Percentiles rank a stretch among this genome's conserved stretches.
Conservation (phyloP, 2,113 vertebrate species). For the Atlantisia rogersi region DNA sequence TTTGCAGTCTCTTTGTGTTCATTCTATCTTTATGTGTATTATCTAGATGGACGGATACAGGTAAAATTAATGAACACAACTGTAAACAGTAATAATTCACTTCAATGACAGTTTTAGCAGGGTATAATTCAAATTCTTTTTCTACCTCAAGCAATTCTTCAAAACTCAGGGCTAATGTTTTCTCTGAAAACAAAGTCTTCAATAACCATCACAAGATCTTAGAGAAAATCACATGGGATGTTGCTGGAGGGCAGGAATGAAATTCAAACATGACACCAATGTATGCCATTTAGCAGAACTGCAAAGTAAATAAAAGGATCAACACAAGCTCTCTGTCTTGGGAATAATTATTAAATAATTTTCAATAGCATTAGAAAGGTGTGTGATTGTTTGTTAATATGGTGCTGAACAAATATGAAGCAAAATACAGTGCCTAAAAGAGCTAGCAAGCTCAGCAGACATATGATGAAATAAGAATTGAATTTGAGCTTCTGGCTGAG, state of each 20-base stretch:
- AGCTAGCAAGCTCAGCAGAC: not conserved
- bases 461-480: not conserved
- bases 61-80: conserved; percentile 38
- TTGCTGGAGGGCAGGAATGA: conserved; percentile 27
- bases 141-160: conserved; percentile 25
- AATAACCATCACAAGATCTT: conserved; percentile 48
- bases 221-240: conserved; percentile 44
- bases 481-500: not conserved
- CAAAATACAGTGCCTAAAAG: not conserved
- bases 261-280: conserved; percentile 41
- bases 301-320: conserved; percentile 24
- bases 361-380: not conserved
- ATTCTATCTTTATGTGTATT: not conserved
- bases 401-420: not conserved
- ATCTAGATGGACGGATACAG: not conserved
- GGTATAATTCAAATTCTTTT: conserved; percentile 51
- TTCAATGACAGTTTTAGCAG: conserved; percentile 47
- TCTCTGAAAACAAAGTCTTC: conserved; percentile 63
- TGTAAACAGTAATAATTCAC: conserved; percentile 60
- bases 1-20: not conserved
- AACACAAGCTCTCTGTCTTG: not conserved
- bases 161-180: conserved; percentile 47
- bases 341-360: conserved; percentile 34
- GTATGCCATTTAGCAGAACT: conserved; percentile 20
- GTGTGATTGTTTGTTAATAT: not conserved